Percentiles rank a stretch among this genome's conserved stretches.
Conservation (phyloP, 2,113 vertebrate genomes). For the Sus scrofa region T2T-Sscrofa CM000817.6:163618501-163619000, state of each 20-base stretch:
- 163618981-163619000: neutral
- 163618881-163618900: conserved; percentile 2
- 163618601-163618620: too few relatives aligned
- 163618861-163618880: neutral
- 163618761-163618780: neutral
- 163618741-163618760: neutral
- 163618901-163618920: neutral
- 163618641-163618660: too few relatives aligned
- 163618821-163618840: conserved; percentile 27
- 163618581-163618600: too few relatives aligned
- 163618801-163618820: neutral
- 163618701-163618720: neutral
- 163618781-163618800: neutral
- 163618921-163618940: conserved; percentile 19
- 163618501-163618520: too few relatives aligned
- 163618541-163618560: too few relatives aligned
- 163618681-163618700: neutral
- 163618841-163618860: neutral
- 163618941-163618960: neutral
- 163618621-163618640: too few relatives aligned
- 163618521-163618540: too few relatives aligned
- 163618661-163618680: too few relatives aligned
- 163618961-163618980: neutral
- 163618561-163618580: too few relatives aligned
- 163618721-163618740: neutral